Conservation (phyloP, 1,140 invertebrate species). For the Eurytemora carolleeae region DNA sequence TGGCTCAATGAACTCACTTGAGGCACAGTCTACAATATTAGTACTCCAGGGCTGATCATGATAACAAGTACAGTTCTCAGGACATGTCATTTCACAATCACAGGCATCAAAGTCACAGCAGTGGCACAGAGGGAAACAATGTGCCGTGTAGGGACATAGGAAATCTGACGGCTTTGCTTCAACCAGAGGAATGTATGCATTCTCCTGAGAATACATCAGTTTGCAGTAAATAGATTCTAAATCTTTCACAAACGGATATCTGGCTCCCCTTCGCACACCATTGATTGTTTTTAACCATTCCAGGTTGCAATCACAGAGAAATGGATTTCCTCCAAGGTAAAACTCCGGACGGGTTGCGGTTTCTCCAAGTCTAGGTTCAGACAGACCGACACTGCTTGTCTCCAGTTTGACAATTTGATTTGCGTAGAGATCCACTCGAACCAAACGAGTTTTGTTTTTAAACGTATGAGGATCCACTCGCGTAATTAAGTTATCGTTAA, state of each 20-base stretch:
- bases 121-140: constrained; percentile 79
- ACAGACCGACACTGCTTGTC: constrained; percentile 44
- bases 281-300: constrained; percentile 69
- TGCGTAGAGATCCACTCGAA: constrained; percentile 65
- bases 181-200: constrained; percentile 54
- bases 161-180: constrained; percentile 63
- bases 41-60: constrained; percentile 77
- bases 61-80: constrained; percentile 71
- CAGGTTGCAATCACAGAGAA: constrained; percentile 76
- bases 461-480: constrained; percentile 60
- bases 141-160: constrained; percentile 68
- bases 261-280: constrained; percentile 30
- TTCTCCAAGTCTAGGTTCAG: neutral
- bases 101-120: constrained; percentile 87
- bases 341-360: constrained; percentile 50
- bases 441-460: constrained; percentile 56
- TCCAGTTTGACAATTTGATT: constrained; percentile 63
- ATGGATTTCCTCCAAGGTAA: constrained; percentile 68
- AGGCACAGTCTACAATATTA: constrained; percentile 74
- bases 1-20: constrained; percentile 46
- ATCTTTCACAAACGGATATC: constrained; percentile 73
- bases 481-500: constrained; percentile 69
- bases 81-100: constrained; percentile 86
- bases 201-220: constrained; percentile 57
- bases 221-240: constrained; percentile 74